Percentiles rank a stretch among this genome's conserved stretches.
These are phyloP conservation scores for Pharmacophagus antenor DNA, from an alignment of 2,888 invertebrate species.

Conservation along the genomic window DNA sequence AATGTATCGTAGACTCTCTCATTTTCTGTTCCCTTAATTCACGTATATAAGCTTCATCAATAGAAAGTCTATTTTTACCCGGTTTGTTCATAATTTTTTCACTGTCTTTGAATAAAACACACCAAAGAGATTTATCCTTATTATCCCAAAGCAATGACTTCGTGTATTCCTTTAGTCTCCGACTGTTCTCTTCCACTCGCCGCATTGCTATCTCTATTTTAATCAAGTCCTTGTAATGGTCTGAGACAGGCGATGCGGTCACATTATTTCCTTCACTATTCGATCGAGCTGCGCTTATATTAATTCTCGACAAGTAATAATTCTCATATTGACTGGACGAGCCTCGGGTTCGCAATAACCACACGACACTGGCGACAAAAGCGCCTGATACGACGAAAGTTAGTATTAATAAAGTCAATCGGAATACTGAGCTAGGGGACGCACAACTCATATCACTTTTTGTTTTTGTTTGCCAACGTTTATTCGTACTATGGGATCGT, in stretches of 20 bases:
- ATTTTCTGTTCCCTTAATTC: slow-evolving; percentile 68
- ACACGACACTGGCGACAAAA: slow-evolving; percentile 73
- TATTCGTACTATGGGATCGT: slow-evolving; percentile 49
- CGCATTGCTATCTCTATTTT: slow-evolving; percentile 79
- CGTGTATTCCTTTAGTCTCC: slow-evolving; percentile 75
- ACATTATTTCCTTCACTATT: slow-evolving; percentile 57
- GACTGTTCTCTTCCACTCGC: slow-evolving; percentile 75
- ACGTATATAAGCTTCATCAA: slow-evolving; percentile 68
- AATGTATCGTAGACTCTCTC: slow-evolving; percentile 68
- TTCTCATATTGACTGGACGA: slow-evolving; percentile 72
- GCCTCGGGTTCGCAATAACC: slow-evolving; percentile 67
- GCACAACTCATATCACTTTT: slow-evolving; percentile 80
- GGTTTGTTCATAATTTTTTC: slow-evolving; percentile 53
- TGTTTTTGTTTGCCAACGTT: slow-evolving; percentile 70
- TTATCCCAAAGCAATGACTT: slow-evolving; percentile 77
- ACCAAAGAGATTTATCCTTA: slow-evolving; percentile 77
- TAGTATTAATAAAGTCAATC: slow-evolving; percentile 71
- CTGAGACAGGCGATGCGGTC: slow-evolving; percentile 57
- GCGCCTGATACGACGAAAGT: slow-evolving; percentile 72
- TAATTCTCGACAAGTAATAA: slow-evolving; percentile 80
- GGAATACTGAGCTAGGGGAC: slow-evolving; percentile 66
- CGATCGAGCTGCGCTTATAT: slow-evolving; percentile 66
- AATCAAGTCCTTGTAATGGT: slow-evolving; percentile 77
- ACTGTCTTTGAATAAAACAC: slow-evolving; percentile 76
- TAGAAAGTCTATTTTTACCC: slow-evolving; percentile 52